Percentiles rank a stretch among this genome's conserved stretches.
These are phyloP conservation scores for Tetramorium alpestre DNA, from an alignment of 1,140 invertebrate species.

Conservation along the genomic window DNA sequence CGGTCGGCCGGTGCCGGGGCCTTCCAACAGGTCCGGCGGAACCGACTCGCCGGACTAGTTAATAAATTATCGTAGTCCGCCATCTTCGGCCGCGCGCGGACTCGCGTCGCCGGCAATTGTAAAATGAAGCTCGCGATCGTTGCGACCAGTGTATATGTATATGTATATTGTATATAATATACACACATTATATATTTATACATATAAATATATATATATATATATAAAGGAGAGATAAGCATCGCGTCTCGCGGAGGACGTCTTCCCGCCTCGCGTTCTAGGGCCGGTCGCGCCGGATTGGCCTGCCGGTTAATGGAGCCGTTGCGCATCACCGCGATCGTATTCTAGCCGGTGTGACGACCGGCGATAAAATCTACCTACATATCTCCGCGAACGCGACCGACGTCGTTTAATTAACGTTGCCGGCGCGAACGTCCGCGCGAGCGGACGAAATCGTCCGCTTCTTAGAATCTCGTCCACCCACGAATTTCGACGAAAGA, in stretches of 20 bases:
- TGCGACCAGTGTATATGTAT: not conserved
- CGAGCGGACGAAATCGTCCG: not conserved
- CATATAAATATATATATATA: not conserved
- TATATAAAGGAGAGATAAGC: not conserved
- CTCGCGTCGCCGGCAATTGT: conserved; percentile 38
- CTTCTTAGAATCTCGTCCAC: conserved; percentile 12
- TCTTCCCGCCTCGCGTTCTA: not conserved
- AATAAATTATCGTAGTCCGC: conserved; percentile 84
- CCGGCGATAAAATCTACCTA: conserved; percentile 25
- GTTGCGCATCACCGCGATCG: conserved; percentile 21
- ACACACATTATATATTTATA: not conserved
- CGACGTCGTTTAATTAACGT: conserved; percentile 28
- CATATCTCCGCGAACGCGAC: not conserved
- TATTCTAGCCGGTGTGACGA: conserved; percentile 7
- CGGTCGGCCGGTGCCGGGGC: not conserved
- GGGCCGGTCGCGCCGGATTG: not conserved
- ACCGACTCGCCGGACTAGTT: conserved; percentile 82
- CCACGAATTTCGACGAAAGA: conserved; percentile 3
- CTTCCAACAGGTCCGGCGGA: conserved; percentile 72
- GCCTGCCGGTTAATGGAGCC: conserved; percentile 16
- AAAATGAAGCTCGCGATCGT: conserved; percentile 43
- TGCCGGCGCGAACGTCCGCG: not conserved
- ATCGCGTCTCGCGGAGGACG: not conserved
- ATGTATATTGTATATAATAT: not conserved
- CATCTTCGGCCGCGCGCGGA: conserved; percentile 75